Percentiles rank a stretch among this genome's conserved stretches.
These are phyloP conservation scores for Lynx canadensis DNA, from an alignment of 2,113 vertebrate genomes.

Conservation along the genomic window DNA sequence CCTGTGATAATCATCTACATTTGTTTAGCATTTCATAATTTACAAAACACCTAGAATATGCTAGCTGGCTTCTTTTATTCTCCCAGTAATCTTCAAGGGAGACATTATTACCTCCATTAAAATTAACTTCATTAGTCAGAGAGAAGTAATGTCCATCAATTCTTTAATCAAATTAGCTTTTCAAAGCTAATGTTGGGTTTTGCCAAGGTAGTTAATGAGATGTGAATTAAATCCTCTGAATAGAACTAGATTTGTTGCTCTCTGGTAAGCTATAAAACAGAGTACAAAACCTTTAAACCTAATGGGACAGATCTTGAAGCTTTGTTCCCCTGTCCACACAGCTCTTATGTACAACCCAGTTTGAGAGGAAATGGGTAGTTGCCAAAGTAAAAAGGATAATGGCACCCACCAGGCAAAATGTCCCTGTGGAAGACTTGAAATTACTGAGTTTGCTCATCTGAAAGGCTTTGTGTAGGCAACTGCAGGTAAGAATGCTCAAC, in stretches of 20 bases:
- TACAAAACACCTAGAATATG: slow-evolving; percentile 5
- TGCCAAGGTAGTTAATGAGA: slow-evolving; percentile 62
- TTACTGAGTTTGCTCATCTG: neutral
- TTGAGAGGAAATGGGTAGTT: neutral
- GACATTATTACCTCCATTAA: slow-evolving; percentile 64
- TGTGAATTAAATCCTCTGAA: slow-evolving; percentile 57
- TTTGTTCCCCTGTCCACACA: neutral
- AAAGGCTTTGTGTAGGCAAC: neutral
- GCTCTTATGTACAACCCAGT: neutral
- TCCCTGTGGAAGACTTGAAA: neutral
- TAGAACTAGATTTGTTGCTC: slow-evolving; percentile 51
- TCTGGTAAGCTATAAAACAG: slow-evolving; percentile 32
- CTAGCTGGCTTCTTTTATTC: slow-evolving; percentile 44
- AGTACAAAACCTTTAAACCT: slow-evolving; percentile 13
- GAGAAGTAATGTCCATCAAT: slow-evolving; percentile 51
- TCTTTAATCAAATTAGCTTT: slow-evolving; percentile 68
- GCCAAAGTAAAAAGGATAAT: slow-evolving; percentile 10
- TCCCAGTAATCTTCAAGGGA: slow-evolving; percentile 37
- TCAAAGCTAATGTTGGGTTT: slow-evolving; percentile 45
- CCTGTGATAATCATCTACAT: neutral
- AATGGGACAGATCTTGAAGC: neutral
- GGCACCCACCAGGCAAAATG: neutral
- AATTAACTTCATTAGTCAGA: slow-evolving; percentile 60
- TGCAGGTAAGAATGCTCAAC: neutral
- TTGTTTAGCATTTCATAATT: slow-evolving; percentile 38